Percentiles rank a stretch among this genome's conserved stretches.
Evolutionary conservation across 2,888 invertebrate species (phyloP).

Genomic region (Hybos culiciformis): DNA sequence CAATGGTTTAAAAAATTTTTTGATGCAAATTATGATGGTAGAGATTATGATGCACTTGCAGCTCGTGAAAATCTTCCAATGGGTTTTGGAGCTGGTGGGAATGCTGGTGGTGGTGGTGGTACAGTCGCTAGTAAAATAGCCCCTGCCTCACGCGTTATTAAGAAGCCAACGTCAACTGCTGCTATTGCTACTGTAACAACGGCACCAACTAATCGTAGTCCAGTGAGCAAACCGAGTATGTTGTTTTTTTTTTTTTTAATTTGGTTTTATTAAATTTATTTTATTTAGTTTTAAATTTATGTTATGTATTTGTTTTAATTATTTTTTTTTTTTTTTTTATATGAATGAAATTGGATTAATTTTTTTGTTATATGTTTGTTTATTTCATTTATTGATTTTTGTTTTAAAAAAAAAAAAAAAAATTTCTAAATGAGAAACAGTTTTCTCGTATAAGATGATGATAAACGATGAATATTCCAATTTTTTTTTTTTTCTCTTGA

Average conservation of each 20-base stretch:
- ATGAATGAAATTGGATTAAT: not conserved
- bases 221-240: conserved; percentile 18
- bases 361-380: too few relatives aligned
- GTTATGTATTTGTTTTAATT: not conserved
- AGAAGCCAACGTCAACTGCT: conserved; percentile 19
- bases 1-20: conserved; percentile 99
- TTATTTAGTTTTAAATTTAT: conserved; percentile 7
- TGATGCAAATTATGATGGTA: conserved; percentile 95
- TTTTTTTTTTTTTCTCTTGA: too few relatives aligned
- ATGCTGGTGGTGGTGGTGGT: conserved; percentile 24
- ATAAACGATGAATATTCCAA: too few relatives aligned
- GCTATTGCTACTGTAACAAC: conserved; percentile 16
- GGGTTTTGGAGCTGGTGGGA: conserved; percentile 50
- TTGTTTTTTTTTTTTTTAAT: conserved; percentile 7
- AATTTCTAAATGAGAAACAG: too few relatives aligned
- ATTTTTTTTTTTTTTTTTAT: not conserved
- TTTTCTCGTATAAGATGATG: too few relatives aligned
- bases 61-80: conserved; percentile 75
- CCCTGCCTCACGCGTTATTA: conserved; percentile 16
- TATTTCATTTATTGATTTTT: too few relatives aligned
- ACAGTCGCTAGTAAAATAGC: conserved; percentile 23
- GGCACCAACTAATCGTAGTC: conserved; percentile 26
- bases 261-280: not conserved
- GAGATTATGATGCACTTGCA: conserved; percentile 81
- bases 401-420: too few relatives aligned